Evolutionary conservation across 35 echinoderm and acorn worm genomes (phyloP), one percentile per base, ranked within the genome.

Genomic region (Ophiothrix spiculata): DNA sequence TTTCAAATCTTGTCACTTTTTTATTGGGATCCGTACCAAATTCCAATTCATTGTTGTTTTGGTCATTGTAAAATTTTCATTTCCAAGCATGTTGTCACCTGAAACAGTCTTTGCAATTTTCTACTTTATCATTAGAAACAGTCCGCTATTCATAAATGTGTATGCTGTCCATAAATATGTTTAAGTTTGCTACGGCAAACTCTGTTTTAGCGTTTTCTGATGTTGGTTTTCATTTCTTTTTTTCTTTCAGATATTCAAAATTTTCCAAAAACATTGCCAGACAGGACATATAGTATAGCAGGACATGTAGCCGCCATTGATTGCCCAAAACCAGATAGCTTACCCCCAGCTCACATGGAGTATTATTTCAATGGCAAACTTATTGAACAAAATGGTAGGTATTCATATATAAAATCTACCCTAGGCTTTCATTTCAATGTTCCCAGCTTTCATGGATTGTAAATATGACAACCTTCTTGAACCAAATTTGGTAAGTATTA

Each of bases 241-340:
- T 31, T 74, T 32, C 82, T 33, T n/a, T 19, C 88, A 90, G 88
- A 90, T 90, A 84, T 90, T 45, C 77, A 83, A 90, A 64, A 83
- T 77, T 90, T 84, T 77, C 80, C 69, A 81, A 77, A 40, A 84
- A 42, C 75, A 75, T 80, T 84, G 42, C 88, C 41, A 39, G n/a
- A 13, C 69, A 90, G 64, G 49, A 49, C 39, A 38, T 78, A 56
- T 54, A 73, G 39, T 77, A 64, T 39, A 36, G 21, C 45, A 36
- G 88, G 88, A 56, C 39, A 77, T 29, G 36, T 90, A 29, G 79
- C 80, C 15, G 88, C 78, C 45, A 90, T 90, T 56, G 38, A 56
- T 14, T 90, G 88, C 36, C 64, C 45, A 77, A 36, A 41, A 84
- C 88, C 88, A 21, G 80, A 90, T 1, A 90, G 88, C 32, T 28